These are phyloP conservation scores for Eptatretus burgeri DNA, from an alignment of 2,113 vertebrate genomes.

Conservation along the genomic window DNA sequence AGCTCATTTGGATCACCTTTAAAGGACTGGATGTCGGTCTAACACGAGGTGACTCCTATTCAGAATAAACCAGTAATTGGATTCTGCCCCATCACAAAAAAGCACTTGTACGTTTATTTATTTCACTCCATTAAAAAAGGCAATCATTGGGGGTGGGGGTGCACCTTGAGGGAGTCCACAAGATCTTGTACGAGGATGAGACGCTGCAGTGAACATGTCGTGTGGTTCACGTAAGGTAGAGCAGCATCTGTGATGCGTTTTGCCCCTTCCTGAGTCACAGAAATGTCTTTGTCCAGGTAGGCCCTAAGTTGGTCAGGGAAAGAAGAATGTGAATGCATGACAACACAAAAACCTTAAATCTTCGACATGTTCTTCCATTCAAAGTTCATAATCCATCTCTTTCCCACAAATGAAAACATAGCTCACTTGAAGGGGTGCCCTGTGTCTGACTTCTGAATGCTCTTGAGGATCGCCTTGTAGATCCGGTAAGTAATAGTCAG, in stretches of 20 bases:
- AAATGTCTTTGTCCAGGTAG: slow-evolving; percentile 5
- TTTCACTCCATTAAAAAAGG: no score
- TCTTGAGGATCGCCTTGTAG: background rate
- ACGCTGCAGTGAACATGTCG: background rate
- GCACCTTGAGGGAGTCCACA: slow-evolving; percentile 2
- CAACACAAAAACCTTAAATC: no score
- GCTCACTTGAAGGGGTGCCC: background rate
- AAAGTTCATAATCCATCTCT: no score
- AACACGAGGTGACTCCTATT: no score
- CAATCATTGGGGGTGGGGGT: no score
- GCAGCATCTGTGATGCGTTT: background rate
- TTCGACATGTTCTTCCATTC: no score
- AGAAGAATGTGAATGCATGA: background rate
- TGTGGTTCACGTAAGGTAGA: background rate
- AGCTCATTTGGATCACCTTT: no score
- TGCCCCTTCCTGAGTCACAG: background rate
- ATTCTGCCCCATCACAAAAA: no score
- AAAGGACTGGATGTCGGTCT: no score
- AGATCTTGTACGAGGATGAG: background rate
- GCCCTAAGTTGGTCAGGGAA: background rate
- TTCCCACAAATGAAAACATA: no score
- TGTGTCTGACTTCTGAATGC: slow-evolving; percentile 1
- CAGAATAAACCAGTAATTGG: no score
- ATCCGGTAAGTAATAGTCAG: background rate
- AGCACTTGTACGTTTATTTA: no score